phyloP scores from a whole-genome alignment of 2,113 vertebrate genomes.

The Thalassarche chlororhynchos region DNA sequence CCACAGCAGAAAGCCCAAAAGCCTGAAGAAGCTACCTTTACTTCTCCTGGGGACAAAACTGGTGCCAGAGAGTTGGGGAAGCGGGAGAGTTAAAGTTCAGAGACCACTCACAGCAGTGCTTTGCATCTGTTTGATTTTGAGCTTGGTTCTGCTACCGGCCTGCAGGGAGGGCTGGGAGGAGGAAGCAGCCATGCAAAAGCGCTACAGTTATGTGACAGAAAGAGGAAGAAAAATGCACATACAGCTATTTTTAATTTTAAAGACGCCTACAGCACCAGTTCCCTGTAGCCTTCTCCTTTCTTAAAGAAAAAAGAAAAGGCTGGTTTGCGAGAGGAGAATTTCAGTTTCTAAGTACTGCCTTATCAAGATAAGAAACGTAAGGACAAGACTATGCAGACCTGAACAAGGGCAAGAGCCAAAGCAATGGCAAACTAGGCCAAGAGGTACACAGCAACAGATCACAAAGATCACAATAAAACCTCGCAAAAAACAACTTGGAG shows the following conservation, averaged over 20 bases:
- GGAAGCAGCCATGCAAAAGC: not conserved
- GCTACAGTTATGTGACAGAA: not conserved
- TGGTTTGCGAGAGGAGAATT: not conserved
- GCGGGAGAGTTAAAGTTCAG: not conserved
- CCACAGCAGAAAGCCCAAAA: not conserved
- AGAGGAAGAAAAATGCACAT: not conserved
- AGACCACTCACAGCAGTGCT: not conserved
- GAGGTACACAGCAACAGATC: not conserved
- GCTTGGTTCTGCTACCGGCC: not conserved
- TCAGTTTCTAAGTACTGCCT: not conserved
- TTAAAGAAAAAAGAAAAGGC: not conserved
- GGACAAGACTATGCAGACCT: not conserved
- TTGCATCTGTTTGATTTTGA: not conserved
- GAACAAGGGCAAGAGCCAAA: not conserved
- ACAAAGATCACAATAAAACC: not conserved
- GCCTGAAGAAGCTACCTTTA: not conserved
- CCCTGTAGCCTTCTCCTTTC: not conserved
- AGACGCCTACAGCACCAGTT: not conserved
- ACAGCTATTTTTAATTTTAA: not conserved
- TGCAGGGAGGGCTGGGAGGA: not conserved
- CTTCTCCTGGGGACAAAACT: not conserved
- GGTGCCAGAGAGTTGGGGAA: not conserved
- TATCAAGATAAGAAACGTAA: not conserved
- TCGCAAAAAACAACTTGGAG: not conserved
- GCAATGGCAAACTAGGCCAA: not conserved